These are phyloP conservation scores for Leuciscus idus DNA, from an alignment of 2,113 vertebrate genomes.

Conservation along the genomic window DNA sequence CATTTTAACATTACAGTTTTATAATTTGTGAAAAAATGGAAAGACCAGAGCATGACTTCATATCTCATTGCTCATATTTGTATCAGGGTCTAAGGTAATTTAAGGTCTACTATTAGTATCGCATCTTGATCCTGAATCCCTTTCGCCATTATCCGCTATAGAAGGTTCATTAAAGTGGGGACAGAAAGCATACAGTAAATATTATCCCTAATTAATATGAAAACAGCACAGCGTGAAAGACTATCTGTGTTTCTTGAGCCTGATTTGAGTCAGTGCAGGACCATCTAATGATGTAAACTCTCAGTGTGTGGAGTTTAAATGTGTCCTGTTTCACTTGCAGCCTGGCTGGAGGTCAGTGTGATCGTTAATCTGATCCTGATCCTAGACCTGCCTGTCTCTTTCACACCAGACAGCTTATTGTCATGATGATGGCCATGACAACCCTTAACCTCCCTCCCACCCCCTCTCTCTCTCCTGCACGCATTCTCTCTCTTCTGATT, in stretches of 20 bases:
- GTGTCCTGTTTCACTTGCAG: conserved; percentile 49
- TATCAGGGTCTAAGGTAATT: neutral
- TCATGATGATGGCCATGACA: conserved; percentile 81
- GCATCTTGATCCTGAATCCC: neutral
- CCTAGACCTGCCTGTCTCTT: conserved; percentile 72
- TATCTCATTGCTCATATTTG: neutral
- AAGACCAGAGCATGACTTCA: neutral
- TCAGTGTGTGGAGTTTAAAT: conserved; percentile 53
- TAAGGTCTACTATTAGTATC: neutral
- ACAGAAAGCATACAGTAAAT: conserved; percentile 43
- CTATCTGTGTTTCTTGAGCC: conserved; percentile 45
- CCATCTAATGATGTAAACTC: conserved; percentile 56
- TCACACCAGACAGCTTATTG: conserved; percentile 74
- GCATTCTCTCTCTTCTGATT: conserved; percentile 70
- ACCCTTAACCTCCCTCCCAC: conserved; percentile 66
- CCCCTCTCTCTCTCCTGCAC: conserved; percentile 42
- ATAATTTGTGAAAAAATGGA: neutral
- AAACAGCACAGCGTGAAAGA: conserved; percentile 44
- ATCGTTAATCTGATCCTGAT: conserved; percentile 74
- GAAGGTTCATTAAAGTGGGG: conserved; percentile 21
- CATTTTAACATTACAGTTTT: neutral
- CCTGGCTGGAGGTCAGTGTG: conserved; percentile 58
- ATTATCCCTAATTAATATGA: conserved; percentile 53
- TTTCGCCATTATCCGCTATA: neutral
- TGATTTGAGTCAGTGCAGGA: conserved; percentile 36